phyloP scores from a whole-genome alignment of 2,113 vertebrate species.

The Numenius arquata region DNA sequence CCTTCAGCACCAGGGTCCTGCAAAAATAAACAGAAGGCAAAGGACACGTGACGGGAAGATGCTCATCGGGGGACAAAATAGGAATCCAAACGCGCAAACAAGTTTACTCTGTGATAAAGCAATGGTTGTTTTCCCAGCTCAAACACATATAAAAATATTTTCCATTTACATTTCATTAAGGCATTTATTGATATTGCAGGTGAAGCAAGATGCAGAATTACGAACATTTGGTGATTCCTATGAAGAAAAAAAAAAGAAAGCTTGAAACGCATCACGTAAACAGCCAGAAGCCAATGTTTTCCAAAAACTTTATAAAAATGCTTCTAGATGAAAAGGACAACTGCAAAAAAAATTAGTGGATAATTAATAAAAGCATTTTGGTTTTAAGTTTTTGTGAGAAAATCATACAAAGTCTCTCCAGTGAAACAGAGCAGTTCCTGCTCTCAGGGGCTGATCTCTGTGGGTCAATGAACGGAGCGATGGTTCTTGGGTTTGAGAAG shows the following conservation, averaged over 20 bases:
- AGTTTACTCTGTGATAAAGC: background rate
- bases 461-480: background rate
- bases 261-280: background rate
- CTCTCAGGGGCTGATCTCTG: slow-evolving; percentile 68
- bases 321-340: background rate
- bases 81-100: background rate
- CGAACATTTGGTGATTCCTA: background rate
- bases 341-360: background rate
- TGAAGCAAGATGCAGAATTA: background rate
- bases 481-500: slow-evolving; percentile 28
- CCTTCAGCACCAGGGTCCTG: background rate
- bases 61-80: background rate
- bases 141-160: background rate
- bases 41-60: background rate
- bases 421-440: slow-evolving; percentile 76
- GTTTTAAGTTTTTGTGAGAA: background rate
- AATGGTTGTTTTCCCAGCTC: background rate
- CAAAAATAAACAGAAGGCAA: background rate
- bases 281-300: background rate
- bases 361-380: background rate
- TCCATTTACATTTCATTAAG: background rate
- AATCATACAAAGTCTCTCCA: slow-evolving; percentile 32
- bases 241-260: background rate
- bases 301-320: background rate
- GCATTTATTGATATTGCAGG: background rate